Base-by-base conservation (phyloP, 2,797 vertebrate species). In the Pelochelys cantorii region DNA sequence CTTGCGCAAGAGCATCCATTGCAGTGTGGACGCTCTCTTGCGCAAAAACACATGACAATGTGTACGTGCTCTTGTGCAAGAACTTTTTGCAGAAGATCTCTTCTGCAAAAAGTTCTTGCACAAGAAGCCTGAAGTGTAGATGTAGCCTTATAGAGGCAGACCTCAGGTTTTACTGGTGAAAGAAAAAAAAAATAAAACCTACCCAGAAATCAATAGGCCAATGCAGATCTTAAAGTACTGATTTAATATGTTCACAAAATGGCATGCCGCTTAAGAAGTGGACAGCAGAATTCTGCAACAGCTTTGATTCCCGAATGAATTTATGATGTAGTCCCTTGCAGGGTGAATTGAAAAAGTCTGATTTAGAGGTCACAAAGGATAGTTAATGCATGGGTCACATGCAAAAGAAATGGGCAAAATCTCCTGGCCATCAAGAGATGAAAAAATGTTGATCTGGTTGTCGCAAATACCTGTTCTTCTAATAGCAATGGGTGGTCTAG, bases 151-250 rank as follows among this genome's bases (percentile, higher is more conserved):
- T n/a, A n/a, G 23, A 68, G 37, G 23, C 9, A 88, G 82, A 37
- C 3, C 11, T 6, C 4, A 18, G 55, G 55, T n/a, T 77, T 83
- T 75, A 11, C 65, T 90, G 57, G 14, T 48, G 48, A 68, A 25
- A 75, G 18, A 79, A 22, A 7, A 7, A 13, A 23, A 12, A 25
- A 20, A 0, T 20, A 89, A 89, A 34, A 87, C 3, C 52, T 14
- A 20, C n/a, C 22, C 1, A 11, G 3, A 62, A 89, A 74, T 11
- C 6, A 55, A 71, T 80, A 54, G 53, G 86, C 55, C 6, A 82
- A 12, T 15, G n/a, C 37, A 79, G 37, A 57, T 31, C 22, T 25
- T 57, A n/a, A 81, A 82, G 31, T 20, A 22, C 0, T 0, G 7
- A 57, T 85, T 75, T 54, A 74, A 77, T 5, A 56, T 0, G 0